A percentile compares a stretch with the other conserved stretches of the same genome.
Conservation (phyloP, 2,797 vertebrate species). For the Dryobates pubescens region DNA sequence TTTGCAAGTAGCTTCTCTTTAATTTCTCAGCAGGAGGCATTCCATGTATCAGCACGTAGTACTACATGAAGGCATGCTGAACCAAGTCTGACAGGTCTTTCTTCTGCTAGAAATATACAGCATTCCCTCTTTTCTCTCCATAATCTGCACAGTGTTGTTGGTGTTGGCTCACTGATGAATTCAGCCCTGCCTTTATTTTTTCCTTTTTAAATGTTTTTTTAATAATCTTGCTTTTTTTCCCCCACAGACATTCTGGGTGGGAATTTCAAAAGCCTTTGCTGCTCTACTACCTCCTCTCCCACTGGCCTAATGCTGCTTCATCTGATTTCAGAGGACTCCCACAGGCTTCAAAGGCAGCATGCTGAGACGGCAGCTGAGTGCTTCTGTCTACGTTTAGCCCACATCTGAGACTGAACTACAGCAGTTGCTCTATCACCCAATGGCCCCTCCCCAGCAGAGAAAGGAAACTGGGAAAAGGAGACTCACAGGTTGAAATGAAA, state of each 20-base stretch:
- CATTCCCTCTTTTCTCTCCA: conserved; percentile 29
- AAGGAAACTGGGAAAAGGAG: too few relatives aligned
- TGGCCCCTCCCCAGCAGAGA: too few relatives aligned
- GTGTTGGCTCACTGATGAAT: conserved; percentile 14
- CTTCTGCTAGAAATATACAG: conserved; percentile 42
- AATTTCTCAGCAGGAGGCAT: conserved; percentile 44
- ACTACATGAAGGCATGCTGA: not conserved
- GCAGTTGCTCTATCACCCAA: too few relatives aligned
- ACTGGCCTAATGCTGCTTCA: not conserved
- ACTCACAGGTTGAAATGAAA: too few relatives aligned
- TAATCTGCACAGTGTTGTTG: not conserved
- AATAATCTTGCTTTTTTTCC: conserved; percentile 11
- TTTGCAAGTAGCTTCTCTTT: conserved; percentile 30
- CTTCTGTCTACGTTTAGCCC: not conserved
- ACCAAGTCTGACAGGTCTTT: conserved; percentile 51
- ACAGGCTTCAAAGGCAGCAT: conserved; percentile 43
- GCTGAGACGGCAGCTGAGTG: not conserved
- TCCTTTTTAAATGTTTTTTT: not conserved
- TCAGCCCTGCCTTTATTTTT: not conserved
- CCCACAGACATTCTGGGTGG: conserved; percentile 39
- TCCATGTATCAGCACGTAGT: conserved; percentile 22
- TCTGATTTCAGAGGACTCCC: conserved; percentile 41
- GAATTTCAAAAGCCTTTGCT: conserved; percentile 47
- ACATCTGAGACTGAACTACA: too few relatives aligned
- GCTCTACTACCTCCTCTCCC: not conserved